A percentile compares a stretch with the other conserved stretches of the same genome.
Conservation (phyloP, 2,113 vertebrate species). For the Ptyas mucosa region DNA sequence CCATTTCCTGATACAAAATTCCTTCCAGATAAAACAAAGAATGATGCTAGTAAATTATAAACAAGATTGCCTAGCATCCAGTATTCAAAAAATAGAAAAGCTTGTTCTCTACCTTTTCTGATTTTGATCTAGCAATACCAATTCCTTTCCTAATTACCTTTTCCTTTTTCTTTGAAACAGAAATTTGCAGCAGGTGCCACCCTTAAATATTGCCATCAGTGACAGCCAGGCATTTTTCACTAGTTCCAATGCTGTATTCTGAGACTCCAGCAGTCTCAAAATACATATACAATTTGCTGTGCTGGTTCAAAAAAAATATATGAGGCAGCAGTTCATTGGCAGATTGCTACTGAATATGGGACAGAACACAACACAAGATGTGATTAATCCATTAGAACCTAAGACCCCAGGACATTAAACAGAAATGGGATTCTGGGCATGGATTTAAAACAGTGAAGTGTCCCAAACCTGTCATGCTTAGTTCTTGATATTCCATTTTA, state of each 20-base stretch:
- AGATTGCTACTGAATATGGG: neutral
- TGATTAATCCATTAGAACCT: neutral
- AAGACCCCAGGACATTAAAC: neutral
- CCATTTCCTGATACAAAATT: constrained; percentile 4
- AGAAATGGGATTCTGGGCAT: neutral
- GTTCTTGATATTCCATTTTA: neutral
- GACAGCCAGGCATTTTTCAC: neutral
- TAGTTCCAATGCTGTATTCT: neutral
- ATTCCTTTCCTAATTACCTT: neutral
- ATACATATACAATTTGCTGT: neutral
- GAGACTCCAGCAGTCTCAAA: neutral
- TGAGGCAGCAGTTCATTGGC: neutral
- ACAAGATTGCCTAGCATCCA: neutral
- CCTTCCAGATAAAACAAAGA: constrained; percentile 25
- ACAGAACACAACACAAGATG: neutral
- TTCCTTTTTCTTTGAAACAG: neutral
- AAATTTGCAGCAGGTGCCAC: neutral
- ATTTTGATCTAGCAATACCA: neutral
- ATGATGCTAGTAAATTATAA: neutral
- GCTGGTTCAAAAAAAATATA: neutral
- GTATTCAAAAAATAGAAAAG: neutral
- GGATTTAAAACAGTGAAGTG: neutral
- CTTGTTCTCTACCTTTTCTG: neutral
- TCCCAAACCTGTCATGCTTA: neutral
- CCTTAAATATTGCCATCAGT: neutral